Percentiles rank a stretch among this genome's conserved stretches.
Evolutionary conservation across 2,797 vertebrate genomes (phyloP).

Genomic region (Molossus alvarezi): DNA sequence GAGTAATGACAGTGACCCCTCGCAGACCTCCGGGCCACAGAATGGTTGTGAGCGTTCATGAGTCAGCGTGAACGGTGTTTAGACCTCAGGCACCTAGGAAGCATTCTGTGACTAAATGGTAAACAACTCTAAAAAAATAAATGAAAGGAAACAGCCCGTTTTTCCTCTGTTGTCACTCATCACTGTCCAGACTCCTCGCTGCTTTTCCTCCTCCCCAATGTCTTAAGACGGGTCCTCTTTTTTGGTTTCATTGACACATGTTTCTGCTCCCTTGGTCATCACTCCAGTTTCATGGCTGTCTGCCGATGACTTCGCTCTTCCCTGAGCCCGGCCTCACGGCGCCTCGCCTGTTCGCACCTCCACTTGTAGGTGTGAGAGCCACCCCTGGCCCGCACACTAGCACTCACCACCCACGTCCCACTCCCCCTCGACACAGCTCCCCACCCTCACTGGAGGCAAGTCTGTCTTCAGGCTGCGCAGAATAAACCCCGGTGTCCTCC

Average conservation of each 20-base stretch:
- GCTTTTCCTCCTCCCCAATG: background rate
- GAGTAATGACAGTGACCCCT: background rate
- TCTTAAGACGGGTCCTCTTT: background rate
- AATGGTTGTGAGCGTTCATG: background rate
- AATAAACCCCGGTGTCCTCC: accelerated
- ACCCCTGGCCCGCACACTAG: accelerated
- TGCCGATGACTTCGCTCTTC: background rate
- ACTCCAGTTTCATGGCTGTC: background rate
- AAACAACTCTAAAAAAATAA: background rate
- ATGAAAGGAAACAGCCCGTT: background rate
- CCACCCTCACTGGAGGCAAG: background rate
- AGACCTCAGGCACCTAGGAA: background rate
- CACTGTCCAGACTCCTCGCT: background rate
- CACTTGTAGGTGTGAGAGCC: too few species aligned
- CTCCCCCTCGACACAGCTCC: too few species aligned
- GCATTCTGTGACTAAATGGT: background rate
- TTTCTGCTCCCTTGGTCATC: background rate
- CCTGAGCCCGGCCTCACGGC: background rate
- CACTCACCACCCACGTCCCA: background rate
- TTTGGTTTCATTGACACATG: background rate
- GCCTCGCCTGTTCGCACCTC: background rate
- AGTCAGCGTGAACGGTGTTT: background rate
- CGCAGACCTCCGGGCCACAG: background rate
- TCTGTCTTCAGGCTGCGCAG: background rate
- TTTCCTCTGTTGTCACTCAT: background rate